Evolutionary conservation across 2,113 vertebrate species (phyloP).

Genomic region (Hemichromis elongatus): DNA sequence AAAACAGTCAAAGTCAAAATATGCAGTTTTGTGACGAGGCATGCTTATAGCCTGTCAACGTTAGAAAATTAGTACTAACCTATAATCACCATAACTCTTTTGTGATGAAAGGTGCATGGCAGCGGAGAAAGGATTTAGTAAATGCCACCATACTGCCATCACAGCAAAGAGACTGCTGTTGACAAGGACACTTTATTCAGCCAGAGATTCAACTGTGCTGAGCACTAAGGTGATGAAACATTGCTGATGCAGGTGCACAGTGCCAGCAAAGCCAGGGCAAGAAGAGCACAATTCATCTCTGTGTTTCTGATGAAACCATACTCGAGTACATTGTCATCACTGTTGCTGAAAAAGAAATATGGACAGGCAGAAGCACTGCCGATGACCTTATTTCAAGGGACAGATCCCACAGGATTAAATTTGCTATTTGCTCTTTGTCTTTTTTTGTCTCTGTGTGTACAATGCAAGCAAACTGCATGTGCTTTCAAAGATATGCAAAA

Average conservation of each 20-base stretch:
- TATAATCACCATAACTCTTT: not conserved
- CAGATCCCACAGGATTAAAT: not conserved
- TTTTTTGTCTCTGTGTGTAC: conserved; percentile 2
- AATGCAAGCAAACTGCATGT: not conserved
- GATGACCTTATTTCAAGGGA: not conserved
- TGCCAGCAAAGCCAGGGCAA: not conserved
- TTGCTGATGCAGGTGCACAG: conserved; percentile 20
- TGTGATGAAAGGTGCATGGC: not conserved
- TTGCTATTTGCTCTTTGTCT: not conserved
- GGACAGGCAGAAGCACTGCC: not conserved
- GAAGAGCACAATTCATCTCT: not conserved
- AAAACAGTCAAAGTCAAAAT: not conserved
- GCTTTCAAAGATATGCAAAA: not conserved
- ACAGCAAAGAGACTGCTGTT: not conserved
- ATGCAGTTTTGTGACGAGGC: not conserved
- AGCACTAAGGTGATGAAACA: conserved; percentile 9
- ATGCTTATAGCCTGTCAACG: not conserved
- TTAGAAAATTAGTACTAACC: not conserved
- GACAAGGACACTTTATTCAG: not conserved
- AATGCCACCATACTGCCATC: not conserved
- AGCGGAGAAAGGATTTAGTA: not conserved
- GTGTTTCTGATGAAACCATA: not conserved
- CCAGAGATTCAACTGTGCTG: not conserved
- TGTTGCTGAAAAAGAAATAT: not conserved
- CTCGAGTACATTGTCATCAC: not conserved